Percentiles rank a stretch among this genome's conserved stretches.
These are phyloP conservation scores for Nerophis ophidion DNA, from an alignment of 2,113 vertebrate genomes.

Conservation along the genomic window DNA sequence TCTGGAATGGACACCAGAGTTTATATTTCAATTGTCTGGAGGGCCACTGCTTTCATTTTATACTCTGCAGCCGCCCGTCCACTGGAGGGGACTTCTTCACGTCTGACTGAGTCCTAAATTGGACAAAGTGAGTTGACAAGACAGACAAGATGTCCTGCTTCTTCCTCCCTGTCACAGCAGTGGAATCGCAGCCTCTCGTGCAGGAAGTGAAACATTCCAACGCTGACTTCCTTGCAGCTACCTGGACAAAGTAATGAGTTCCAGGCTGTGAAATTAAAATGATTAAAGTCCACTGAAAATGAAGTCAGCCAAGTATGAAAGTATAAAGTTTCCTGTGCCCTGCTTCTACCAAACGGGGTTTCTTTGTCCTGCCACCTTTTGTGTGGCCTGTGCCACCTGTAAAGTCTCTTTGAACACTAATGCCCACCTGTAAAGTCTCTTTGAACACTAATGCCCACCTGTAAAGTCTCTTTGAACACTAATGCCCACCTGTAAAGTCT, in stretches of 20 bases:
- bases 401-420: conserved; percentile 55
- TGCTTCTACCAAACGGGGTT: conserved; percentile 21
- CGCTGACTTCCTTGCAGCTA: conserved; percentile 27
- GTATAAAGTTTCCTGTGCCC: conserved; percentile 22
- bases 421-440: conserved; percentile 57
- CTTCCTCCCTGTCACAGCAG: neutral
- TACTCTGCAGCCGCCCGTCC: conserved; percentile 4
- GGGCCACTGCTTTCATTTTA: conserved; percentile 19
- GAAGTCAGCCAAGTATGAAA: conserved; percentile 48
- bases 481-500: conserved; percentile 58
- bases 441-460: conserved; percentile 57
- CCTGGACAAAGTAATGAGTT: conserved; percentile 46
- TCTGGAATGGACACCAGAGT: too few species aligned
- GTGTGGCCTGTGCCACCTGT: conserved; percentile 46
- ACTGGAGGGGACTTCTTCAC: conserved; percentile 36
- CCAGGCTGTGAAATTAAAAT: conserved; percentile 38
- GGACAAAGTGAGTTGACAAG: conserved; percentile 28
- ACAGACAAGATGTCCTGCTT: conserved; percentile 3
- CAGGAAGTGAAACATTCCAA: conserved; percentile 18
- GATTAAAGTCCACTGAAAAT: conserved; percentile 40
- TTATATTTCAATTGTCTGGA: conserved; percentile 1
- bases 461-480: conserved; percentile 56
- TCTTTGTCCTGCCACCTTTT: conserved; percentile 42
- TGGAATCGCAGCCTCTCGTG: neutral
- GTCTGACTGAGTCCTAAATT: conserved; percentile 32